Conservation (phyloP, 2,888 invertebrate genomes). For the Leptura quadrifasciata region DNA sequence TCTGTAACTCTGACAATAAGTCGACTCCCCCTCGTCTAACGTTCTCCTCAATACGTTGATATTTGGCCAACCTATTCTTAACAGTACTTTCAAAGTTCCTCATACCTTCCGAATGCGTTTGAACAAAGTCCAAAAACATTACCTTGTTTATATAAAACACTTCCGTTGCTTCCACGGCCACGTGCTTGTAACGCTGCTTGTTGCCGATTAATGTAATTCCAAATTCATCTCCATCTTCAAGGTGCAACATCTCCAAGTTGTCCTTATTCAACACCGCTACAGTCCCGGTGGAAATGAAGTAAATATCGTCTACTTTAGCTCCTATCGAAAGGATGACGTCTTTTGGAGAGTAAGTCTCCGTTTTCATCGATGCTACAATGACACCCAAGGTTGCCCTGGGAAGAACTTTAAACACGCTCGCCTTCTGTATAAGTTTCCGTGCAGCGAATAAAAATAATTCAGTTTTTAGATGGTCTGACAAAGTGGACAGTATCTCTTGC, state of each 20-base stretch:
- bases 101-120: not conserved
- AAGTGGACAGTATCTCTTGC: slow-evolving; percentile 64
- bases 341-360: slow-evolving; percentile 32
- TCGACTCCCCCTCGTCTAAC: not conserved
- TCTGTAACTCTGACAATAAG: not conserved
- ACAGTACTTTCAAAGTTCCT: not conserved
- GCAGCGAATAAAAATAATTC: slow-evolving; percentile 74
- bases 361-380: slow-evolving; percentile 42
- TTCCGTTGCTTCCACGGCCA: slow-evolving; percentile 69
- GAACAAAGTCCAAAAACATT: not conserved
- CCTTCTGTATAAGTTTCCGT: slow-evolving; percentile 73
- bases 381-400: slow-evolving; percentile 68
- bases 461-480: slow-evolving; percentile 69
- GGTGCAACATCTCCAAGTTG: slow-evolving; percentile 75
- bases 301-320: slow-evolving; percentile 72
- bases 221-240: slow-evolving; percentile 76
- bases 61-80: not conserved
- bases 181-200: slow-evolving; percentile 48
- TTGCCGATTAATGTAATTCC: slow-evolving; percentile 66
- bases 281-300: slow-evolving; percentile 75
- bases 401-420: slow-evolving; percentile 72
- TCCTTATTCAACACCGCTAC: slow-evolving; percentile 72
- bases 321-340: slow-evolving; percentile 73
- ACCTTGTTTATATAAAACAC: slow-evolving; percentile 56
- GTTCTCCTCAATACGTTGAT: not conserved